Percentiles rank a stretch among this genome's conserved stretches.
Evolutionary conservation across 2,888 invertebrate species (phyloP).

Genomic region (Deilephila porcellus): DNA sequence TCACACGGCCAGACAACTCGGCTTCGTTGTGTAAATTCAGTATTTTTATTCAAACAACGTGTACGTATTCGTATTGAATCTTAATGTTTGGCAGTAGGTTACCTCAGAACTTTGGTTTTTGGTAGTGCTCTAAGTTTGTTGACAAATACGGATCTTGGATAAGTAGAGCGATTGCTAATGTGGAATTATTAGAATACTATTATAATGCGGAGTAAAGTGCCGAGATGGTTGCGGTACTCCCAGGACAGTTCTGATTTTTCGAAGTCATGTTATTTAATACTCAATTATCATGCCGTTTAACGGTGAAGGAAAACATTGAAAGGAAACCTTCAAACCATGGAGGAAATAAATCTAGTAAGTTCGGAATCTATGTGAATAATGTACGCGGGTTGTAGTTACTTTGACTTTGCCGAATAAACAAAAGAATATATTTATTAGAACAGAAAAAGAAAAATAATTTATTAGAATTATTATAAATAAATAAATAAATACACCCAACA

Average conservation of each 20-base stretch:
- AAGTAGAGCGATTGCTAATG: slow-evolving; percentile 1
- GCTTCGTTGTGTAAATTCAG: slow-evolving; percentile 10
- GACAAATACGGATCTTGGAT: slow-evolving; percentile 13
- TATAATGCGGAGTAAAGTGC: too few relatives aligned
- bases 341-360: too few relatives aligned
- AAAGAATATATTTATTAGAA: too few relatives aligned
- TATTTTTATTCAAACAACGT: slow-evolving; percentile 1
- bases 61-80: slow-evolving; percentile 1
- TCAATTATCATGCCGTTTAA: neutral
- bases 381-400: too few relatives aligned
- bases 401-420: too few relatives aligned
- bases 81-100: slow-evolving; percentile 4
- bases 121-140: slow-evolving; percentile 7
- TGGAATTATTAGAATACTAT: neutral
- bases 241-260: too few relatives aligned
- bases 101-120: slow-evolving; percentile 5
- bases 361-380: too few relatives aligned
- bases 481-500: too few relatives aligned
- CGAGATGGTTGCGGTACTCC: neutral
- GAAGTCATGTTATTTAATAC: neutral
- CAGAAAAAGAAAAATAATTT: too few relatives aligned
- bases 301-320: neutral
- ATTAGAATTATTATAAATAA: too few relatives aligned
- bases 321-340: neutral
- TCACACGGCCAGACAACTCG: too few relatives aligned